Evolutionary conservation across 2,888 invertebrate species (phyloP), one percentile per base, ranked within the genome.

Genomic region (Stenoptilia bipunctidactyla): DNA sequence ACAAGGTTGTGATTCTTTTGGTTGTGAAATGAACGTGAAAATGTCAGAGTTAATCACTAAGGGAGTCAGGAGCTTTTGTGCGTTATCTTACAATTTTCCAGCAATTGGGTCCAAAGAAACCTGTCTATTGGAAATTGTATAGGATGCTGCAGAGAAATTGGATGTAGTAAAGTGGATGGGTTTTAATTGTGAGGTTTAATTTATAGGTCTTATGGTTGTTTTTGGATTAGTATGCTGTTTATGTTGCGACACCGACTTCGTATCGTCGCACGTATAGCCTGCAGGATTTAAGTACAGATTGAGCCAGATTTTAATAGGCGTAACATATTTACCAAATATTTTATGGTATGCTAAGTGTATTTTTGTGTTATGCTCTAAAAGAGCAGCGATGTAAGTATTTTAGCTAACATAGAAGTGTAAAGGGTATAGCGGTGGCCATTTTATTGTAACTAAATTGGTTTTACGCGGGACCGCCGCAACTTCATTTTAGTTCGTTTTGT

Each of bases 351-450:
- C n/a, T n/a, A n/a, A n/a, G n/a, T n/a, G n/a, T n/a, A n/a, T n/a
- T n/a, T n/a, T n/a, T n/a, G n/a, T n/a, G n/a, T n/a, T n/a, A n/a
- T n/a, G n/a, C n/a, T n/a, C n/a, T n/a, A n/a, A n/a, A n/a, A n/a
- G n/a, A n/a, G n/a, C n/a, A 20, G 20, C 8, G 20, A 8, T 8
- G 45, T 41, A 51, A 51, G 44, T 37, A 50, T 51, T 52, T 45
- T 44, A 44, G 41, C 42, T 41, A 48, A 45, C 37, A 40, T 36
- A 40, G 44, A 30, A n/a, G 30, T 30, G 30, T n/a, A 12, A 30
- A 30, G 27, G 35, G 36, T 33, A 13, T 15, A 14, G 12, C 55
- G 57, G 56, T 55, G 55, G 55, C 54, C 53, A 60, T 56, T 65
- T 58, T 52, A 51, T 45, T 38, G 49, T n/a, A 3, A 30, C 12